A percentile compares a stretch with the other conserved stretches of the same genome.
Conservation (phyloP, 2,113 vertebrate species). For the Cryptomyrus ogoouensis region DNA sequence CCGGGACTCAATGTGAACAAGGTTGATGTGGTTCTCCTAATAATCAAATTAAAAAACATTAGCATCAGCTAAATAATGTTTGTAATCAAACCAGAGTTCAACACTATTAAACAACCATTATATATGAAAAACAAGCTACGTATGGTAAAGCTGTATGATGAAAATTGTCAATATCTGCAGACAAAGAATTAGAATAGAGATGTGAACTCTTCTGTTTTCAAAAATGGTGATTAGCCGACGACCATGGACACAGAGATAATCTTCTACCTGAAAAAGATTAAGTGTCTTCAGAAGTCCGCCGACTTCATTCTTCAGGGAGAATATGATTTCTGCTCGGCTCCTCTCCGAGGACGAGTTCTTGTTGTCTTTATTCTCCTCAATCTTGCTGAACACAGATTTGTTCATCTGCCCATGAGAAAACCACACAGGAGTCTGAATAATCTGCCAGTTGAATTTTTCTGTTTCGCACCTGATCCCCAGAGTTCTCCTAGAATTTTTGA, state of each 20-base stretch:
- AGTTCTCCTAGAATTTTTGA: not conserved
- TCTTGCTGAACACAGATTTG: constrained; percentile 74
- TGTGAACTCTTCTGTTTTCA: not conserved
- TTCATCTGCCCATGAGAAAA: constrained; percentile 61
- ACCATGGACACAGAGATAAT: not conserved
- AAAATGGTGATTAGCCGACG: not conserved
- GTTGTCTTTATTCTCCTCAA: constrained; percentile 87
- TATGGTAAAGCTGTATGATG: not conserved
- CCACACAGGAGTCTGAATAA: not conserved
- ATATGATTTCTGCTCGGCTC: constrained; percentile 77
- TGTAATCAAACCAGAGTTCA: not conserved
- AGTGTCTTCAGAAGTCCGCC: constrained; percentile 91
- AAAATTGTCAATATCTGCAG: not conserved
- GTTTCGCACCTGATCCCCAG: not conserved
- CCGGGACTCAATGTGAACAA: constrained; percentile 91
- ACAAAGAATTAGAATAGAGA: not conserved
- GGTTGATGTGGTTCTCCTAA: constrained; percentile 91
- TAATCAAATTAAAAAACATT: not conserved
- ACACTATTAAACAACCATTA: not conserved
- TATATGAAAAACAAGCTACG: not conserved
- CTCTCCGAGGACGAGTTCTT: constrained; percentile 70
- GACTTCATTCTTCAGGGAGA: constrained; percentile 95
- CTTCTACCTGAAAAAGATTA: constrained; percentile 85
- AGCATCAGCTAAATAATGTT: not conserved
- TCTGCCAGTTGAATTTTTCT: not conserved